These are phyloP conservation scores for Mythimna albipuncta DNA, from an alignment of 2,888 invertebrate genomes.

Conservation along the genomic window DNA sequence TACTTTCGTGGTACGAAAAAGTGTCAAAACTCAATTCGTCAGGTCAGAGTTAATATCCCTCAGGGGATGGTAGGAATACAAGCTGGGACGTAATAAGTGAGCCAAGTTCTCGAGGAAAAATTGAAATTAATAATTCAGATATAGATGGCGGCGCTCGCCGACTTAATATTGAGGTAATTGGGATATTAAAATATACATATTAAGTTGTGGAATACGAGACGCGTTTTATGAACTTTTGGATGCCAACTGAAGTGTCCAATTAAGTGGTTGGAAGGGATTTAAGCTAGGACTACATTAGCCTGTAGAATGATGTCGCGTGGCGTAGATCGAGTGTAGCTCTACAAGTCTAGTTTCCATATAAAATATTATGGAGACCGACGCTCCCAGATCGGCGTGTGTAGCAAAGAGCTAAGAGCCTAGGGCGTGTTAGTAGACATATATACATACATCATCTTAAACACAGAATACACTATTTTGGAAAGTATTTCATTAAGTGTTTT, in stretches of 20 bases:
- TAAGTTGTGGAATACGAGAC: constrained; percentile 29
- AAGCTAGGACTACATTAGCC: too few species aligned
- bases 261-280: neutral
- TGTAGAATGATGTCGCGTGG: too few species aligned
- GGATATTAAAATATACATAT: constrained; percentile 64
- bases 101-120: constrained; percentile 73
- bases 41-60: constrained; percentile 66
- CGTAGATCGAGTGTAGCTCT: too few species aligned
- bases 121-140: constrained; percentile 78
- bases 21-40: constrained; percentile 69
- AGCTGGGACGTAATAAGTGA: constrained; percentile 67
- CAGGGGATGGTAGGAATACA: constrained; percentile 60
- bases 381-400: too few species aligned
- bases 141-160: constrained; percentile 55
- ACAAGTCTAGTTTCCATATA: too few species aligned
- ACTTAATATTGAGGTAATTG: constrained; percentile 65
- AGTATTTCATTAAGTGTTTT: too few species aligned
- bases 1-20: constrained; percentile 62
- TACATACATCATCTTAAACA: too few species aligned
- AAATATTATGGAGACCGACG: too few species aligned
- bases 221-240: constrained; percentile 25
- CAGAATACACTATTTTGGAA: too few species aligned
- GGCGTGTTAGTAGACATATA: too few species aligned
- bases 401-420: too few species aligned
- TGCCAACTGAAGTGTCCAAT: constrained; percentile 15